These are phyloP conservation scores for Python bivittatus DNA, from an alignment of 2,113 vertebrate genomes.

Conservation along the genomic window DNA sequence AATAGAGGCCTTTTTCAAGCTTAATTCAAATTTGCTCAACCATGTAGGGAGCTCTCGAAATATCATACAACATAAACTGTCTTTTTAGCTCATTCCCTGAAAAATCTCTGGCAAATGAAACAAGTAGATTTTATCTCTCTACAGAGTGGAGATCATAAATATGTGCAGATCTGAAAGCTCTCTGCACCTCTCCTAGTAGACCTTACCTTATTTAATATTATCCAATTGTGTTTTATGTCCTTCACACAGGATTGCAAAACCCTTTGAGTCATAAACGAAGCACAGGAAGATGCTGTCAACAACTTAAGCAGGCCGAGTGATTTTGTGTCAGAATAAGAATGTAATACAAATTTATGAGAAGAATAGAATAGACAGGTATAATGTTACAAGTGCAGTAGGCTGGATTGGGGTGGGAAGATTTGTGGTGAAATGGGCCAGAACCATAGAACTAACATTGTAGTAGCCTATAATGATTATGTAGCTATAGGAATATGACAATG, in stretches of 20 bases:
- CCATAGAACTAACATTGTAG: too few relatives aligned
- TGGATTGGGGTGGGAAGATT: neutral
- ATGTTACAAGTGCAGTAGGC: neutral
- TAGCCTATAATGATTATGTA: rapidly evolving
- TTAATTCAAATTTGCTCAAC: slow-evolving; percentile 28
- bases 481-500: too few relatives aligned
- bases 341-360: neutral
- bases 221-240: slow-evolving; percentile 65
- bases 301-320: neutral
- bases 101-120: slow-evolving; percentile 38
- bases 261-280: slow-evolving; percentile 31
- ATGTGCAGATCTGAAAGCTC: slow-evolving; percentile 34
- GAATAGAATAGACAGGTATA: neutral
- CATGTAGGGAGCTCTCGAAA: slow-evolving; percentile 13
- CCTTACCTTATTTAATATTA: slow-evolving; percentile 47
- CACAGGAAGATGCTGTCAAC: slow-evolving; percentile 19
- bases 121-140: slow-evolving; percentile 58
- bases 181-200: slow-evolving; percentile 42
- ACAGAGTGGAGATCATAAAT: slow-evolving; percentile 33
- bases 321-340: neutral
- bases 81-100: neutral
- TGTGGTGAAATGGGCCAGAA: neutral
- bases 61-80: rapidly evolving
- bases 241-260: slow-evolving; percentile 51
- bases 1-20: slow-evolving; percentile 33